A percentile compares a stretch with the other conserved stretches of the same genome.
These are phyloP conservation scores for Paragorgia papillata DNA, from an alignment of 92 coral and sea anemone species.

Conservation along the genomic window DNA sequence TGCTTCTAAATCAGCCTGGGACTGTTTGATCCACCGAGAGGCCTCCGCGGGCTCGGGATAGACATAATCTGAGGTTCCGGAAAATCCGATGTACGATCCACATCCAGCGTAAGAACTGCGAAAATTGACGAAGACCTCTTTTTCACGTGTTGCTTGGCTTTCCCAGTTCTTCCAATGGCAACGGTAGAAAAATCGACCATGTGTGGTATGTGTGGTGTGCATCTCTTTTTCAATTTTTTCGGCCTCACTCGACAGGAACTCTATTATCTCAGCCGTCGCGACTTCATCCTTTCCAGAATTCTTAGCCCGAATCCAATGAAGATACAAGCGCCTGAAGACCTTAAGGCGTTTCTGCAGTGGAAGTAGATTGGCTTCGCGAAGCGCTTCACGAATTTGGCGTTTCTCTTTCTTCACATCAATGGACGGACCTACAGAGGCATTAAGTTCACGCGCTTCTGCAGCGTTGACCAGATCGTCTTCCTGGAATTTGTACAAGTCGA, in stretches of 20 bases:
- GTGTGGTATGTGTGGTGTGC: neutral
- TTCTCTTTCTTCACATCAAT: constrained; percentile 72
- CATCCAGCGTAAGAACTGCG: constrained; percentile 29
- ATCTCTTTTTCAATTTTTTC: constrained; percentile 70
- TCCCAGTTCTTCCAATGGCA: no score
- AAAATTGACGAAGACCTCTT: constrained; percentile 74
- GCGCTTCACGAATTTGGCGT: constrained; percentile 82
- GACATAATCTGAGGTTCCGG: constrained; percentile 49
- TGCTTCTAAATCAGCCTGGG: constrained; percentile 76
- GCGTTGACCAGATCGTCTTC: constrained; percentile 52
- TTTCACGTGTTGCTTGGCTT: constrained; percentile 81
- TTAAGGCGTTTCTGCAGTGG: constrained; percentile 76
- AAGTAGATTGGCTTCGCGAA: constrained; percentile 92
- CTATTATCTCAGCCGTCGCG: constrained; percentile 78
- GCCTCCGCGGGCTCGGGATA: constrained; percentile 85
- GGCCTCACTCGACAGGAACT: constrained; percentile 87
- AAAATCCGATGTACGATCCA: constrained; percentile 7
- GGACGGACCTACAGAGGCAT: constrained; percentile 66
- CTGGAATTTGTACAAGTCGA: constrained; percentile 90
- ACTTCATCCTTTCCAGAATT: constrained; percentile 77
- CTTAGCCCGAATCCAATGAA: constrained; percentile 95
- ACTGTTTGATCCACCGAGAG: constrained; percentile 93
- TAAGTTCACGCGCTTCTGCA: constrained; percentile 70
- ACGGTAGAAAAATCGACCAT: constrained; percentile 56
- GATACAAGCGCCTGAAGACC: constrained; percentile 84